Percentiles rank a stretch among this genome's conserved stretches.
These are phyloP conservation scores for Dione vanillae DNA, from an alignment of 2,888 invertebrate genomes.

Conservation along the genomic window DNA sequence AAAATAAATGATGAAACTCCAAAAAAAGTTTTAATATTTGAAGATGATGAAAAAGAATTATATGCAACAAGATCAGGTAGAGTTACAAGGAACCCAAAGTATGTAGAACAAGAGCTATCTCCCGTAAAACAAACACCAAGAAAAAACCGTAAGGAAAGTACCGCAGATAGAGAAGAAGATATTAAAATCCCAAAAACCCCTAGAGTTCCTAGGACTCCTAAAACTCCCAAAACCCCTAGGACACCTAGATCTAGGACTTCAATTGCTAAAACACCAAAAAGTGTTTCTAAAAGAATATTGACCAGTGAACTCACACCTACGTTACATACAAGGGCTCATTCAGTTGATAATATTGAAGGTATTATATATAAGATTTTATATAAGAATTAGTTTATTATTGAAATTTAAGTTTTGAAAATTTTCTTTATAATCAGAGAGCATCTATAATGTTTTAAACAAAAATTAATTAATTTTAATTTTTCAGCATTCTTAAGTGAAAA, in stretches of 20 bases:
- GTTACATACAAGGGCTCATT: constrained; percentile 65
- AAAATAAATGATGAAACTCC: constrained; percentile 65
- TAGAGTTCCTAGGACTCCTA: constrained; percentile 60
- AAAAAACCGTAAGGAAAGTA: constrained; percentile 54
- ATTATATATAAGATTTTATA: constrained; percentile 45
- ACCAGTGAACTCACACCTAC: constrained; percentile 73
- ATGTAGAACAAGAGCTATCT: constrained; percentile 65
- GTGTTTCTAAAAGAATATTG: constrained; percentile 63
- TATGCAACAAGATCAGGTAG: constrained; percentile 64
- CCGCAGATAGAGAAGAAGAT: constrained; percentile 68
- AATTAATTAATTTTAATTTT: constrained; percentile 43
- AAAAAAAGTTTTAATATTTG: constrained; percentile 68
- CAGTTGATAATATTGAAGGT: constrained; percentile 72
- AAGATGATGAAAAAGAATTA: constrained; percentile 59
- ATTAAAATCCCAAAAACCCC: constrained; percentile 53
- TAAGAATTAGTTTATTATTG: neutral
- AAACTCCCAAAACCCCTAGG: constrained; percentile 51
- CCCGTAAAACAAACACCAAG: constrained; percentile 65
- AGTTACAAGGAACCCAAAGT: constrained; percentile 56
- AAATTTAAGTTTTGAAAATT: constrained; percentile 6
- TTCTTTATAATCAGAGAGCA: neutral
- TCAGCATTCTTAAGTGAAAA: constrained; percentile 68
- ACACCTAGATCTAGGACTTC: constrained; percentile 58
- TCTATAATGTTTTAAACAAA: neutral
- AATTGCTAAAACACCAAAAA: constrained; percentile 58